Evolutionary conservation across 1,140 invertebrate species (phyloP), one percentile per base, ranked within the genome.

Genomic region (Pollicipes pollicipes): DNA sequence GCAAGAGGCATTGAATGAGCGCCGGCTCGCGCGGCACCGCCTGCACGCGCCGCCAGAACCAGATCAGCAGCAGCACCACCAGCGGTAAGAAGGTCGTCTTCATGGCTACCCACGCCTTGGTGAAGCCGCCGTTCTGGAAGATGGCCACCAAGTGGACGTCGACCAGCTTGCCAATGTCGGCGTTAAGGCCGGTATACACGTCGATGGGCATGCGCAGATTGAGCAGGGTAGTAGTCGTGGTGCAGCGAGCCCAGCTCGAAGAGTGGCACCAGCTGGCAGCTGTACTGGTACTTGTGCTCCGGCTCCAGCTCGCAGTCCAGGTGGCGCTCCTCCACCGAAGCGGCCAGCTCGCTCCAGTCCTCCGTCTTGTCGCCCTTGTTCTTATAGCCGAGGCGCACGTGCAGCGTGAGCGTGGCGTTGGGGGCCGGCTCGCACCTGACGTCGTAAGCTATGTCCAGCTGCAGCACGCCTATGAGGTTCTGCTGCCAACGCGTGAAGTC

Each of bases 61-160:
- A 99, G 72, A 89, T 77, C 76, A 97, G 86, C 70, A 93, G 88
- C 27, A 81, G 84, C 35, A 97, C 77, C 30, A 98, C 88, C 71
- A 93, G 83, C 0, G 96, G 95, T 75, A 96, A 97, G 78, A 97
- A 92, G 58, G 92, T 78, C 0, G 91, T 94, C 82, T 99, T 99
- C 37, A 99, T 81, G n/a, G 88, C 88, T 16, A 99, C 81, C 95
- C 96, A 99, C 32, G 99, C 90, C 81, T 91, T 90, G 1, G 96
- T 99, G 80, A 99, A 99, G n/a, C 97, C 97, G 68, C 96, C 97
- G 83, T 98, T 99, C 82, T 97, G 95, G 81, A 95, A 89, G 74
- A 98, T 97, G 26, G 86, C 70, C 88, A 77, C 75, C 66, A 79
- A 70, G 74, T 77, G 75, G 8, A 84, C 75, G 70, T 83, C 82